Evolutionary conservation across 2,888 invertebrate genomes (phyloP).

Genomic region (Dryocosmus kuriphilus): DNA sequence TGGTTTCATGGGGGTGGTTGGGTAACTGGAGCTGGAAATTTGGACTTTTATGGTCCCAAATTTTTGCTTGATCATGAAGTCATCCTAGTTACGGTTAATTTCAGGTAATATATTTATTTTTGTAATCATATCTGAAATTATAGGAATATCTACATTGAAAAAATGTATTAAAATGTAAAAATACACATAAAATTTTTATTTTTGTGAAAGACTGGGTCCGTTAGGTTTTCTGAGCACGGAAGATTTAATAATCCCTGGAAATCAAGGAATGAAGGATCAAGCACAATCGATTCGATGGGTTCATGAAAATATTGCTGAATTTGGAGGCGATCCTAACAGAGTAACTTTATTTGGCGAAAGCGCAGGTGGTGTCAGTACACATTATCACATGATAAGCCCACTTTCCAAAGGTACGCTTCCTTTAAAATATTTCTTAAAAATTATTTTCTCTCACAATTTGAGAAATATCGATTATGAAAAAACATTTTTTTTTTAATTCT

Average conservation of each 20-base stretch:
- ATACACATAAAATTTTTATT: constrained; percentile 1
- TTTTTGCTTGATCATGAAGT: constrained; percentile 85
- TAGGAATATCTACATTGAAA: no score
- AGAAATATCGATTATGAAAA: no score
- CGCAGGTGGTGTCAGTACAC: constrained; percentile 84
- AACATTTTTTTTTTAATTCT: no score
- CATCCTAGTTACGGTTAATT: constrained; percentile 85
- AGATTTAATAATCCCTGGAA: constrained; percentile 83
- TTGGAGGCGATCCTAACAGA: constrained; percentile 82
- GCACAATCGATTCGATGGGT: constrained; percentile 82
- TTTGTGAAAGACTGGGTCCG: constrained; percentile 78
- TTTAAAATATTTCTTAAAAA: background rate
- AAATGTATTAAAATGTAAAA: background rate
- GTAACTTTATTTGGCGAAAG: constrained; percentile 86
- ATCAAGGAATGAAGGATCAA: constrained; percentile 85
- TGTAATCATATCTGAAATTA: no score
- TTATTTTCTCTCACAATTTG: background rate
- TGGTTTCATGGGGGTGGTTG: constrained; percentile 88
- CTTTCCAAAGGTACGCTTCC: constrained; percentile 78
- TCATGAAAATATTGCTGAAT: constrained; percentile 81
- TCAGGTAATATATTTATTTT: constrained; percentile 76
- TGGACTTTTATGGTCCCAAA: constrained; percentile 85
- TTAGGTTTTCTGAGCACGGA: constrained; percentile 84
- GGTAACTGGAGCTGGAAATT: constrained; percentile 85
- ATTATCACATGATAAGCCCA: constrained; percentile 85